phyloP scores from a whole-genome alignment of 2,888 invertebrate genomes.

The Ligdia adustata region DNA sequence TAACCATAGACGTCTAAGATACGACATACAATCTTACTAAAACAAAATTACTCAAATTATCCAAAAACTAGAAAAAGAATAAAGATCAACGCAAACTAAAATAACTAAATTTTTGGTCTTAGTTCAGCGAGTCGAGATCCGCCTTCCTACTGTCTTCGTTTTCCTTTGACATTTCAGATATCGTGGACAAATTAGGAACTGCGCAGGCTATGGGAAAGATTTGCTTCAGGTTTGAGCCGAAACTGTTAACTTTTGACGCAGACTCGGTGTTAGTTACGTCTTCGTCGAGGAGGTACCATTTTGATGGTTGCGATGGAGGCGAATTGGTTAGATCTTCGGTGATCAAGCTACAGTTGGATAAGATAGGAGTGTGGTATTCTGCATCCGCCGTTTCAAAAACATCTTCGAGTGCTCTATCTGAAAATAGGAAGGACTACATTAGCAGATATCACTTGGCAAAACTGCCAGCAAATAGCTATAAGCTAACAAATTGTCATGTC shows the following conservation, averaged over 20 bases:
- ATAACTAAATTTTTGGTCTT: no score
- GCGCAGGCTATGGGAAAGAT: conserved; percentile 68
- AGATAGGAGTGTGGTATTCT: conserved; percentile 31
- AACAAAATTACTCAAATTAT: no score
- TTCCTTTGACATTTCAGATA: conserved; percentile 69
- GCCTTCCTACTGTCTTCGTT: conserved; percentile 50
- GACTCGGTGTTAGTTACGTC: conserved; percentile 60
- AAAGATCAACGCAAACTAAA: no score
- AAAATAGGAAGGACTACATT: no score
- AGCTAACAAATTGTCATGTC: no score
- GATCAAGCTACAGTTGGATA: conserved; percentile 54
- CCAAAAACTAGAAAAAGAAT: no score
- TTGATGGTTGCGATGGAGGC: conserved; percentile 33
- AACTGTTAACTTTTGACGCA: conserved; percentile 29
- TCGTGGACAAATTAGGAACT: conserved; percentile 70
- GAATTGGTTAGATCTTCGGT: conserved; percentile 71
- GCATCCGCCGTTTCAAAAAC: conserved; percentile 25
- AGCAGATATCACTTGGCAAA: no score
- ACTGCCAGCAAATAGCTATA: no score
- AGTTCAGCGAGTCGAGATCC: conserved; percentile 39
- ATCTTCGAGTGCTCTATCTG: no score
- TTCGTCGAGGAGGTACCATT: conserved; percentile 70
- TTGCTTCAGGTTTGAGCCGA: conserved; percentile 59
- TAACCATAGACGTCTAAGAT: no score
- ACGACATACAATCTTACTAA: no score